These are phyloP conservation scores for Troides helena DNA, from an alignment of 2,888 invertebrate species.

Conservation along the genomic window DNA sequence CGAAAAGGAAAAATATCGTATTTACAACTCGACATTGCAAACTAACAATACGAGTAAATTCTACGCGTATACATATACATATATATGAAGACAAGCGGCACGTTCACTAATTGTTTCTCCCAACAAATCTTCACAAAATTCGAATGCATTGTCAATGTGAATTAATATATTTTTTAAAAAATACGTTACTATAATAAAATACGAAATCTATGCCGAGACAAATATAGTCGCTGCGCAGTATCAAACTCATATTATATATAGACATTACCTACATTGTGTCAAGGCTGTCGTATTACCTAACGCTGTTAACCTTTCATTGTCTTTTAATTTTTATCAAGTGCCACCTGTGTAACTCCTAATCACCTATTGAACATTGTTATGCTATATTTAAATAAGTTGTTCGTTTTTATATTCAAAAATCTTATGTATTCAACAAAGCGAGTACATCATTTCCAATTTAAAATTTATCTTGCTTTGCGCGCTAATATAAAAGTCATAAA, in stretches of 20 bases:
- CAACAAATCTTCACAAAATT: too few relatives aligned
- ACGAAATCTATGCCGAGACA: too few relatives aligned
- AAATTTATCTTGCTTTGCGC: too few relatives aligned
- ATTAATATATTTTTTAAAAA: too few relatives aligned
- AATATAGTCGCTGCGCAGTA: not conserved
- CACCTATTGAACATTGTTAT: not conserved
- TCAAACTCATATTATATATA: conserved; percentile 29
- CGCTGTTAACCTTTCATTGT: conserved; percentile 33
- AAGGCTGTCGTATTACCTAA: conserved; percentile 45
- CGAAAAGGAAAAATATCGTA: conserved; percentile 11
- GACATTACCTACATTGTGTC: conserved; percentile 45
- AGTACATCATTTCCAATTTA: too few relatives aligned
- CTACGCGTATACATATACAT: not conserved
- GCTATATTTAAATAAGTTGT: not conserved
- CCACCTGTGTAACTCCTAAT: not conserved
- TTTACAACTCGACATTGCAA: not conserved
- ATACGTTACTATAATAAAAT: too few relatives aligned
- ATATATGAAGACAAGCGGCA: not conserved
- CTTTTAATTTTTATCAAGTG: conserved; percentile 29
- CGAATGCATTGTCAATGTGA: too few relatives aligned
- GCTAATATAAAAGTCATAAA: too few relatives aligned
- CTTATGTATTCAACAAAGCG: not conserved
- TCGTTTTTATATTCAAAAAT: not conserved
- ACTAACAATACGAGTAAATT: too few relatives aligned
- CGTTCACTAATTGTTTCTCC: not conserved